Base-by-base conservation (phyloP, 2,888 invertebrate genomes). In the Aphidoletes aphidimyza region DNA sequence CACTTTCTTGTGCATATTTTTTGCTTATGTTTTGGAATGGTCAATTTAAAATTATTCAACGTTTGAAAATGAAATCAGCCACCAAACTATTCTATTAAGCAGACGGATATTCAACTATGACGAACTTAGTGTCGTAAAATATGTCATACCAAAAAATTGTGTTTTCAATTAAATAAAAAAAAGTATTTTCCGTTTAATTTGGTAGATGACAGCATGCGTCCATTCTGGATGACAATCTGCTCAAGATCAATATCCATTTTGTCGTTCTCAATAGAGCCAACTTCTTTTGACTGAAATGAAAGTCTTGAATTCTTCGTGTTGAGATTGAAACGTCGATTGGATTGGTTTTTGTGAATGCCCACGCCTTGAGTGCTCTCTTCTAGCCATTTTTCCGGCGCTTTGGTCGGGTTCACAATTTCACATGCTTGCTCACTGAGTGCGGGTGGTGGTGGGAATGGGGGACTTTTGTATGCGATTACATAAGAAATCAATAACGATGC, bases 291-390 rank as follows among this genome's bases (percentile, higher is more conserved):
- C 47, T 19, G n/a, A 54, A 22, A n/a, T 54, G 22, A 54, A n/a
- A 22, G 54, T 22, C 5, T 47, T 2, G 47, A n/a, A n/a, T n/a
- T 47, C 17, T 47, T 47, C 19, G 47, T 47, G 19, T 47, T 5
- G 17, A 47, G 17, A 47, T 47, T 47, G 47, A 47, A 47, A 47
- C 47, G 6, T 39, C 19, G 54, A 69, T 69, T 69, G 69, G 69
- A 69, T 69, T 69, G 54, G 54, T 69, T 30, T 69, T 30, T 69
- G 8, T 69, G 69, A 69, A 69, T 69, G 30, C 34, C 54, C 54
- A 69, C 30, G 69, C 34, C 34, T 69, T 69, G 69, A 69, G 69
- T 69, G 69, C 69, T 69, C 69, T n/a, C n/a, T 69, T 69, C 30
- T 69, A 69, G 69, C 69, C 30, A 69, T 69, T 69, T 69, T 69